phyloP scores from a whole-genome alignment of 1,140 invertebrate genomes.

The Neodiprion lecontei region DNA sequence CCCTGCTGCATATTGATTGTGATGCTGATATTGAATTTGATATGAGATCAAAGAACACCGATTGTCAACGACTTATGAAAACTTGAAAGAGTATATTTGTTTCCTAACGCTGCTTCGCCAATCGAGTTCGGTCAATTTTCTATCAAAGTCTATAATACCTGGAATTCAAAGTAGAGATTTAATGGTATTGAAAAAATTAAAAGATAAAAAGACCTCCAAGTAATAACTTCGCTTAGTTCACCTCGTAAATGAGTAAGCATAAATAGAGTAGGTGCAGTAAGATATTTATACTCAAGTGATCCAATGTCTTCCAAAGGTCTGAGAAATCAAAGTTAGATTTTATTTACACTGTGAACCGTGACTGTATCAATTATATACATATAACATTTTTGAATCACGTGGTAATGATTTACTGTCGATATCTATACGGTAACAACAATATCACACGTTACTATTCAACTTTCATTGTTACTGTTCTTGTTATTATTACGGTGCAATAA shows the following conservation, averaged over 20 bases:
- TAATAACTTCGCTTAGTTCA: neutral
- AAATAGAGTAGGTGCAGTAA: neutral
- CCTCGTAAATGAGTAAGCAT: neutral
- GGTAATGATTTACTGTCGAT: neutral
- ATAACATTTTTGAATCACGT: neutral
- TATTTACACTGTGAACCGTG: neutral
- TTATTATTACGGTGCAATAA: neutral
- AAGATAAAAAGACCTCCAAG: neutral
- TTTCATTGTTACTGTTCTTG: neutral
- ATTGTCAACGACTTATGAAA: too few species aligned
- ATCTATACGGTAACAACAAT: neutral
- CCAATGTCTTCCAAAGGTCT: conserved; percentile 45
- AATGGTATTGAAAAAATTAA: too few species aligned
- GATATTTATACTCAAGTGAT: conserved; percentile 35
- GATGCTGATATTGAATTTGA: too few species aligned
- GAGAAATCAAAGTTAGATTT: neutral
- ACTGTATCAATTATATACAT: neutral
- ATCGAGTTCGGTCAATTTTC: too few species aligned
- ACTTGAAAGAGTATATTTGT: too few species aligned
- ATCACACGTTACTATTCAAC: neutral
- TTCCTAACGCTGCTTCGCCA: too few species aligned
- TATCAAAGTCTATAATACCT: too few species aligned
- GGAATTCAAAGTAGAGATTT: too few species aligned
- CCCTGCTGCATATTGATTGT: too few species aligned
- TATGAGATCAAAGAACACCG: too few species aligned